Percentiles rank a stretch among this genome's conserved stretches.
phyloP scores from a whole-genome alignment of 2,797 vertebrate genomes.

The Phyllotis vaccarum region DNA sequence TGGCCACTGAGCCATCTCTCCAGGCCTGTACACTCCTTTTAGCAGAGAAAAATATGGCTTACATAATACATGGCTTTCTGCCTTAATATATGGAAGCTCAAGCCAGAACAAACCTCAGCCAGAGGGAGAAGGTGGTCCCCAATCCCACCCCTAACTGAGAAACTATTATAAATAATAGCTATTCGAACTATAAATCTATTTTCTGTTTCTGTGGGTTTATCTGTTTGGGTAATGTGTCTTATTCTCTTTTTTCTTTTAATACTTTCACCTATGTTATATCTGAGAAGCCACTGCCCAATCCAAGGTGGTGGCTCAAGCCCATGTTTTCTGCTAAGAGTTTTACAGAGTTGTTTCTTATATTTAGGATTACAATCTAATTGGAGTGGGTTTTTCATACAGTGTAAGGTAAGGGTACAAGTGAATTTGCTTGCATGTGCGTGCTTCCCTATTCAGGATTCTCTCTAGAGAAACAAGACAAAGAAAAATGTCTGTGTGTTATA shows the following conservation, averaged over 20 bases:
- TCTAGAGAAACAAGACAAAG: not conserved
- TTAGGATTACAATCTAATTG: not conserved
- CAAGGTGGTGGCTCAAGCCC: not conserved
- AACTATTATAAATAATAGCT: not conserved
- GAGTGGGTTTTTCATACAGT: not conserved
- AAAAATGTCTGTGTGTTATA: not conserved
- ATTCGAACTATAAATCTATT: not conserved
- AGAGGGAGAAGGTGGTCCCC: too few species aligned
- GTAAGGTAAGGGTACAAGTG: not conserved
- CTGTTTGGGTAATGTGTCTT: not conserved
- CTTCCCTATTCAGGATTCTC: not conserved
- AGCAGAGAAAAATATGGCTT: not conserved
- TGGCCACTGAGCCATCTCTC: not conserved
- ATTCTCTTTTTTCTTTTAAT: not conserved
- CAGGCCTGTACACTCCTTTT: not conserved
- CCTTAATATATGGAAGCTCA: not conserved
- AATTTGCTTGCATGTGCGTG: not conserved
- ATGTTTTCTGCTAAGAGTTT: not conserved
- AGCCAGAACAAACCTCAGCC: not conserved
- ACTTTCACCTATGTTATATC: not conserved
- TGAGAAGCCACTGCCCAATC: not conserved
- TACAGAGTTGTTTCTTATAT: not conserved
- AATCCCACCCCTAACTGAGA: not conserved
- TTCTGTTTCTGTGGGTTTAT: not conserved
- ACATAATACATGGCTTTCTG: not conserved